These are phyloP conservation scores for Caenorhabditis sp. DNA, from an alignment of 2,888 invertebrate species.

Conservation along the genomic window DNA sequence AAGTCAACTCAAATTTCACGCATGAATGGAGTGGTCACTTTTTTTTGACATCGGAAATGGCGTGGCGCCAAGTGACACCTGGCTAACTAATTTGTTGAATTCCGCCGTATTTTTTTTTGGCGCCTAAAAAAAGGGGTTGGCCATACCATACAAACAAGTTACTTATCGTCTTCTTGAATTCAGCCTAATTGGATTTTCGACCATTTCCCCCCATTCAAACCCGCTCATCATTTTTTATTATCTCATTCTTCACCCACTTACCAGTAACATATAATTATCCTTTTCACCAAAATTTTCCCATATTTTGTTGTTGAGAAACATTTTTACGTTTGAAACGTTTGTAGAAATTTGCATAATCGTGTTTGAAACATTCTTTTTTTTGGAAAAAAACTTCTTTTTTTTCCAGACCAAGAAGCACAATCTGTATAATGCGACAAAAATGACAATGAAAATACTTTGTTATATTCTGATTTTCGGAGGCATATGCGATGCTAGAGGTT, in stretches of 20 bases:
- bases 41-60: no score
- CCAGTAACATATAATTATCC: no score
- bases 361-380: background rate
- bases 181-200: background rate
- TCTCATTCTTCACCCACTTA: background rate
- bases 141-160: background rate
- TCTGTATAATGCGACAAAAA: background rate
- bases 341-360: background rate
- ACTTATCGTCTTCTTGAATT: background rate
- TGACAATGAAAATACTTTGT: background rate
- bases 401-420: background rate
- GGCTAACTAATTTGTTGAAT: no score
- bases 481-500: background rate
- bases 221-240: background rate
- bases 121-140: no score
- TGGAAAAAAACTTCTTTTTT: background rate
- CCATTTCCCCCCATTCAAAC: background rate
- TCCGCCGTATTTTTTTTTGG: no score
- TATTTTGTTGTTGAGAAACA: no score
- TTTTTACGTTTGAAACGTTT: background rate
- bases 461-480: background rate
- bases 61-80: background rate
- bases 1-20: background rate
- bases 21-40: background rate
- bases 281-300: no score